Evolutionary conservation across 2,888 invertebrate genomes (phyloP).

Genomic region (Notodonta dromedarius): DNA sequence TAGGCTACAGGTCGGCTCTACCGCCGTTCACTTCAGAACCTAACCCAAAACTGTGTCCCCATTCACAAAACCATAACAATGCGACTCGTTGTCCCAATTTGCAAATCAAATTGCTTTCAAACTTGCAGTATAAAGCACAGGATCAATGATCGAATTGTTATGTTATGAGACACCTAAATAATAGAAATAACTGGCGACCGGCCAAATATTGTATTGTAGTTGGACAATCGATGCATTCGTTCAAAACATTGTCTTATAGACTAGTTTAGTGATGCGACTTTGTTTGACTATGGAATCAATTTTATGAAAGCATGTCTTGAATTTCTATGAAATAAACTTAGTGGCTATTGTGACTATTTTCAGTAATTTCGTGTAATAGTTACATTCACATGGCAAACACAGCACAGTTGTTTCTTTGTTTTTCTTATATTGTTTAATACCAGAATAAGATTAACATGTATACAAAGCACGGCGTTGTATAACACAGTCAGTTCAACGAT

Average conservation of each 20-base stretch:
- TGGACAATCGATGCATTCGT: constrained; percentile 1
- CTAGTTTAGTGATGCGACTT: not conserved
- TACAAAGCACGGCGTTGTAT: no score
- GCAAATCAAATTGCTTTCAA: constrained; percentile 6
- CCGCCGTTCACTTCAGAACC: not conserved
- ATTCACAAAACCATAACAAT: constrained; percentile 3
- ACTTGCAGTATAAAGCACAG: not conserved
- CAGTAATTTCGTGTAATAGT: no score
- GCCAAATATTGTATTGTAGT: constrained; percentile 9
- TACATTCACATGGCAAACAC: no score
- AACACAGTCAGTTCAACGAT: no score
- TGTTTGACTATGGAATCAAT: not conserved
- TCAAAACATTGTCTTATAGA: not conserved
- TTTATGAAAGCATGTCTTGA: no score
- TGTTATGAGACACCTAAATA: constrained; percentile 5
- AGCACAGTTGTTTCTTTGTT: no score
- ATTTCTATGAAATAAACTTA: no score
- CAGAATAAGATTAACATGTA: no score
- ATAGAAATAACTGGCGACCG: constrained; percentile 7
- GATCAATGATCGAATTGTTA: constrained; percentile 2
- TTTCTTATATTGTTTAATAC: no score
- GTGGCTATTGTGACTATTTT: not conserved
- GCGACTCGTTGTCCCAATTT: not conserved
- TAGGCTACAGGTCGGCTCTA: no score
- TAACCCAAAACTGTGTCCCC: not conserved